These are phyloP conservation scores for Listronotus bonariensis DNA, from an alignment of 1,140 invertebrate species.

Conservation along the genomic window DNA sequence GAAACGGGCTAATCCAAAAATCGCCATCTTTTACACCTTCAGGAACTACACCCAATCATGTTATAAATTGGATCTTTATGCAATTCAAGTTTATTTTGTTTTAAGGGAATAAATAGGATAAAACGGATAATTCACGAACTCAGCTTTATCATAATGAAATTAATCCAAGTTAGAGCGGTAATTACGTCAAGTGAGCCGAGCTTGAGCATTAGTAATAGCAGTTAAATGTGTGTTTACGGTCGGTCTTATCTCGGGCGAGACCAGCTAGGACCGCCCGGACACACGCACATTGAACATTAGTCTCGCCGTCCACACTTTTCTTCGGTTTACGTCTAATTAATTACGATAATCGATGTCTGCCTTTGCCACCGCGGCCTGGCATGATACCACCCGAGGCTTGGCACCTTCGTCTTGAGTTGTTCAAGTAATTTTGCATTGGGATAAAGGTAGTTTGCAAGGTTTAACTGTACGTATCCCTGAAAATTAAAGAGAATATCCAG, in stretches of 20 bases:
- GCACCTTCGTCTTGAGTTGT: slow-evolving; percentile 15
- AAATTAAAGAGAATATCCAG: slow-evolving; percentile 2
- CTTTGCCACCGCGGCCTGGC: slow-evolving; percentile 1
- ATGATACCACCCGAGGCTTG: slow-evolving; percentile 15
- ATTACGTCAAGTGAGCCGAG: slow-evolving; percentile 32
- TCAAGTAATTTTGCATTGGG: slow-evolving; percentile 13
- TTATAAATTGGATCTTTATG: too few species aligned
- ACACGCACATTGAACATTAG: slow-evolving; percentile 33
- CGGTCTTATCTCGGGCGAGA: slow-evolving; percentile 27
- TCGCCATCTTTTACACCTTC: too few species aligned
- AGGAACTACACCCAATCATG: too few species aligned
- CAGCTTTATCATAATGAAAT: slow-evolving; percentile 10
- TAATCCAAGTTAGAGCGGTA: slow-evolving; percentile 18
- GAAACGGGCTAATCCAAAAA: too few species aligned
- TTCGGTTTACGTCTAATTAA: slow-evolving; percentile 29
- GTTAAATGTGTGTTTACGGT: slow-evolving; percentile 35
- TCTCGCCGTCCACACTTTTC: slow-evolving; percentile 17
- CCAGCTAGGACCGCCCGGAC: slow-evolving; percentile 23
- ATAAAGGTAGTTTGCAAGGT: neutral
- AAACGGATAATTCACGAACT: slow-evolving; percentile 1
- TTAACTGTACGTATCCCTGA: neutral
- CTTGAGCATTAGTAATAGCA: slow-evolving; percentile 28
- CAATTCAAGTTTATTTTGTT: too few species aligned
- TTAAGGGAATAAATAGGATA: neutral
- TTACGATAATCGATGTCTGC: slow-evolving; percentile 23